These are phyloP conservation scores for Scolopax bukidnonensis DNA, from an alignment of 2,797 vertebrate genomes.

Conservation along the genomic window DNA sequence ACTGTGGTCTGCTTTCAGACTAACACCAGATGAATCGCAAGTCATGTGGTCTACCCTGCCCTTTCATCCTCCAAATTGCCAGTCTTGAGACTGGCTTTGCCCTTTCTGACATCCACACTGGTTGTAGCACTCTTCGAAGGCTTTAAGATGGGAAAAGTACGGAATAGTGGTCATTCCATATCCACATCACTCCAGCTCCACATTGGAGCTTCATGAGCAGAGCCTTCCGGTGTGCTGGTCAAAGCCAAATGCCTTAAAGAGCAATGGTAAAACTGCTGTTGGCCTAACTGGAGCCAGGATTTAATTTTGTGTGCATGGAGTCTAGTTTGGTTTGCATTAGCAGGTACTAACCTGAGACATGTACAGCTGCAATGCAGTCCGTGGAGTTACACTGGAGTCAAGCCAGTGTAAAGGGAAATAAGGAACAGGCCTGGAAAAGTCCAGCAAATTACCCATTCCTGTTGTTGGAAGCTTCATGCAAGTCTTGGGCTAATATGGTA, in stretches of 20 bases:
- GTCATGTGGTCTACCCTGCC: not conserved
- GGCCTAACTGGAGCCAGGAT: not conserved
- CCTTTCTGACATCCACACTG: not conserved
- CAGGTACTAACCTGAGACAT: not conserved
- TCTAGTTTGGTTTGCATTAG: not conserved
- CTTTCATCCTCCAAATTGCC: not conserved
- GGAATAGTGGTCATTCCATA: too few relatives aligned
- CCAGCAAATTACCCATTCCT: not conserved
- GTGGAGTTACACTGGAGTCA: not conserved
- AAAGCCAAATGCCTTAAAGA: not conserved
- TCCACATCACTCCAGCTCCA: too few relatives aligned
- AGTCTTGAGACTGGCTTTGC: not conserved
- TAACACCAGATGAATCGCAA: not conserved
- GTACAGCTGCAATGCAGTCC: not conserved
- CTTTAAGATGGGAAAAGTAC: not conserved
- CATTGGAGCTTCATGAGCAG: not conserved
- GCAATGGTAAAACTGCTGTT: not conserved
- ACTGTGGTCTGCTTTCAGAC: not conserved
- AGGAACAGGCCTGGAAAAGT: not conserved
- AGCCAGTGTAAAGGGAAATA: not conserved
- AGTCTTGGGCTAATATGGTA: not conserved
- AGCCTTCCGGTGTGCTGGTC: not conserved
- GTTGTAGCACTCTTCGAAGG: not conserved
- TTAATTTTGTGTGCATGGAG: not conserved
- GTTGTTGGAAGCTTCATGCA: not conserved